Evolutionary conservation across 2,113 vertebrate species (phyloP), one percentile per base, ranked within the genome.

Genomic region (Lepisosteus oculatus): DNA sequence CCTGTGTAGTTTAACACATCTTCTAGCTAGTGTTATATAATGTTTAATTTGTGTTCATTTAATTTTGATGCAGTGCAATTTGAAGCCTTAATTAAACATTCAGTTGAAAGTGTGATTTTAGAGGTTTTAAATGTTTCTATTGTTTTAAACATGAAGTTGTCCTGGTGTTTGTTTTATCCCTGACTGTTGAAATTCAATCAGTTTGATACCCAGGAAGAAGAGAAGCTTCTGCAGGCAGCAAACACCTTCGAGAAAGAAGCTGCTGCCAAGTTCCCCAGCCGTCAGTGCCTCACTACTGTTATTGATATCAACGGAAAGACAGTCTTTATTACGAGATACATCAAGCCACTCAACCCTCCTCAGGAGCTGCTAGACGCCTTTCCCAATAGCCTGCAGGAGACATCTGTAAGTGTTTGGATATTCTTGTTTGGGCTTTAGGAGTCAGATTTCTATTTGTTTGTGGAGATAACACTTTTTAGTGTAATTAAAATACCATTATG

Each of bases 141-240:
- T 51, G 47, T 51, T 51, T 9, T 51, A 5, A 29, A 29, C 29
- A 17, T 17, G 29, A 29, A 51, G 47, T 1, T 51, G 47, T 6
- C 9, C 9, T 6, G 47, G 47, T 6, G 47, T 51, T 51, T 51
- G 47, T 51, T 9, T 5, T 9, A 67, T 15, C 42, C 74, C 43
- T 76, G 43, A 62, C 6, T 4, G 15, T 5, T 64, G 61, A 71
- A 61, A 51, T 43, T 15, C 17, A 6, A 5, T 82, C 87, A 99
- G 97, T 95, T 98, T 86, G 96, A 98, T 80, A 94, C 92, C 69
- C 92, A 96, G 71, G 97, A 99, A 86, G 91, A 93, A 9, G 96
- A 96, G 83, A 93, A 89, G 54, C 77, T 99, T 67, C 93, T 99
- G 65, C 92, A 91, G 83, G 94, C 93, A 9, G 86, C 95, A 44